A percentile compares a stretch with the other conserved stretches of the same genome.
Conservation (phyloP, 2,888 invertebrate genomes). For the Ceraclea dissimilis region DNA sequence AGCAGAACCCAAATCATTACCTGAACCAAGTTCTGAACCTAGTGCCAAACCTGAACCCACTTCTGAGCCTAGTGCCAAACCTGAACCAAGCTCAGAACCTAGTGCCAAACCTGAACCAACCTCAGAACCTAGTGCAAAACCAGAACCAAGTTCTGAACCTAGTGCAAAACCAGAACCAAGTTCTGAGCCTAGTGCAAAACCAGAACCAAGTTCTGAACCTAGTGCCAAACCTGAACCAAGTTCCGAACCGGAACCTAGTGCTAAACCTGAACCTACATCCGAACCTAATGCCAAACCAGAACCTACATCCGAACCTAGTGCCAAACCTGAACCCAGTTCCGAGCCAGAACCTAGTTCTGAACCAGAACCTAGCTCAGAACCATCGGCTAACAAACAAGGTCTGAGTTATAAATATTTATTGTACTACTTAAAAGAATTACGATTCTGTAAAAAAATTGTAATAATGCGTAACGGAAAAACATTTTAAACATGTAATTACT, state of each 20-base stretch:
- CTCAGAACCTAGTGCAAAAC: conserved; percentile 39
- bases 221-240: conserved; percentile 34
- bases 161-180: conserved; percentile 34
- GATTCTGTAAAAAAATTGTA: not conserved
- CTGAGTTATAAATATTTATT: not conserved
- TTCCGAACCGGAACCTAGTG: conserved; percentile 36
- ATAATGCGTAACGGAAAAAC: too few species aligned
- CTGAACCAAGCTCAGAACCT: conserved; percentile 39
- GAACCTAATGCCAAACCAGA: conserved; percentile 38
- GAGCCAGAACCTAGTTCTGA: conserved; percentile 37
- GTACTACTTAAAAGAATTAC: not conserved
- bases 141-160: conserved; percentile 38
- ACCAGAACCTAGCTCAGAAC: conserved; percentile 31
- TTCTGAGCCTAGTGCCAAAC: conserved; percentile 41
- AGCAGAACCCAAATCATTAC: conserved; percentile 35
- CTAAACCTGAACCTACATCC: conserved; percentile 39
- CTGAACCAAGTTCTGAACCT: conserved; percentile 36
- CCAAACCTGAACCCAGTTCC: conserved; percentile 35
- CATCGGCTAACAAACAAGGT: conserved; percentile 22
- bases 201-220: conserved; percentile 35
- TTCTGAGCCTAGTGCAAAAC: conserved; percentile 36
- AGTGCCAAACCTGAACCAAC: conserved; percentile 40
- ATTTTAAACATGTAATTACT: too few species aligned
- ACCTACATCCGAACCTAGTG: conserved; percentile 32
- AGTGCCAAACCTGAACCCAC: conserved; percentile 38